Percentiles rank a stretch among this genome's conserved stretches.
phyloP scores from a whole-genome alignment of 2,113 vertebrate genomes.

The Marcusenius ussheri region DNA sequence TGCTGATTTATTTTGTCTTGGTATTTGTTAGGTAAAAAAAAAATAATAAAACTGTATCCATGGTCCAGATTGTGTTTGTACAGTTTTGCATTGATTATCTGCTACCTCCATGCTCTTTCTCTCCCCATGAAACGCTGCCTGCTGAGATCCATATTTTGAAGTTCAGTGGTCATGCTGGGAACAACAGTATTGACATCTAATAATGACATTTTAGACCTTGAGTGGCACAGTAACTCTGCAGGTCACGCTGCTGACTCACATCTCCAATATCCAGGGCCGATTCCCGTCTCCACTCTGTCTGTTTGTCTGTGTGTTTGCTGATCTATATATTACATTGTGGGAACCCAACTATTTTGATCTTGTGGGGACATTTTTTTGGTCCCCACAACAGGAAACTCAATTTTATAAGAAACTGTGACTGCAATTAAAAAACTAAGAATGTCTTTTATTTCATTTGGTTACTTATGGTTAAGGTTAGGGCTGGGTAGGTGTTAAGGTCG shows the following conservation, averaged over 20 bases:
- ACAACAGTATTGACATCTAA: neutral
- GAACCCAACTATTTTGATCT: neutral
- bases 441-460: neutral
- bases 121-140: neutral
- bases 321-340: neutral
- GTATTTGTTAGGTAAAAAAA: conserved; percentile 46
- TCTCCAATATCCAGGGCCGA: neutral
- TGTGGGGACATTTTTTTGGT: neutral
- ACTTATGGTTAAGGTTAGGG: neutral
- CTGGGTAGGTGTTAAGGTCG: neutral
- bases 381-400: neutral
- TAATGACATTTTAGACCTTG: neutral
- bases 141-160: neutral
- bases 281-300: neutral
- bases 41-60: conserved; percentile 44
- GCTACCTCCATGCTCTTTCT: neutral
- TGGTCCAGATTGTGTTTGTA: conserved; percentile 18
- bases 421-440: neutral
- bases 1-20: conserved; percentile 48
- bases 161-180: neutral
- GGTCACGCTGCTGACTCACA: neutral
- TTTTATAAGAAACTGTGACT: neutral
- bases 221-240: neutral
- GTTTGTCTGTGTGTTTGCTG: neutral
- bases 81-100: neutral